Conservation (phyloP, 2,113 vertebrate genomes). For the Rostratula benghalensis region DNA sequence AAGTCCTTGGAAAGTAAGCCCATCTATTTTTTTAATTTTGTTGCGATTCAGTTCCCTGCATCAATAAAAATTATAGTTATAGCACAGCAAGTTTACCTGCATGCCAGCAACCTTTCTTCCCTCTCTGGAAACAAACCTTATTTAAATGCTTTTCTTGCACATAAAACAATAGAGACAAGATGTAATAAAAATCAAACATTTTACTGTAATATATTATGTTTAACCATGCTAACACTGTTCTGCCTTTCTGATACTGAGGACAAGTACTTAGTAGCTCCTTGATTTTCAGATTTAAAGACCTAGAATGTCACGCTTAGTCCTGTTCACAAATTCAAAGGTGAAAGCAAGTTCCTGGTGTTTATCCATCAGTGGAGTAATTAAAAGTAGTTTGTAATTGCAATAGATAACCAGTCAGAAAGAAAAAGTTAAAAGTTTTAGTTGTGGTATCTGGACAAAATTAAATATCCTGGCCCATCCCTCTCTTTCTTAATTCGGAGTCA, state of each 20-base stretch:
- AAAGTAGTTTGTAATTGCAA: neutral
- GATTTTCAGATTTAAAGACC: neutral
- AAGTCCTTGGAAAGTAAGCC: slow-evolving; percentile 92
- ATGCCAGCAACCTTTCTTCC: neutral
- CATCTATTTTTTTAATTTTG: slow-evolving; percentile 88
- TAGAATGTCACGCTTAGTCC: neutral
- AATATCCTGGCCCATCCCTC: neutral
- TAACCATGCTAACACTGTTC: neutral
- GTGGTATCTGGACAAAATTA: neutral
- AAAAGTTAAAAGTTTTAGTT: neutral
- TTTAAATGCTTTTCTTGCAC: neutral
- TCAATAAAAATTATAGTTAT: slow-evolving; percentile 17
- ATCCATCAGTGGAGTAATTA: neutral
- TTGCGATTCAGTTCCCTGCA: slow-evolving; percentile 92
- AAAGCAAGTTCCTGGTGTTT: neutral
- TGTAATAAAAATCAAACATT: neutral
- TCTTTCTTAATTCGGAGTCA: neutral
- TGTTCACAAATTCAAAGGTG: neutral
- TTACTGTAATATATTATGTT: neutral
- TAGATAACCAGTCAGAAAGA: neutral
- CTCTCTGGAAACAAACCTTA: neutral
- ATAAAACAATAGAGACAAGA: neutral
- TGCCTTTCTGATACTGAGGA: neutral
- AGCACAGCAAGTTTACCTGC: neutral
- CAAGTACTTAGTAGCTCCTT: neutral